These are phyloP conservation scores for Andrena dorsata DNA, from an alignment of 2,888 invertebrate genomes.

Conservation along the genomic window DNA sequence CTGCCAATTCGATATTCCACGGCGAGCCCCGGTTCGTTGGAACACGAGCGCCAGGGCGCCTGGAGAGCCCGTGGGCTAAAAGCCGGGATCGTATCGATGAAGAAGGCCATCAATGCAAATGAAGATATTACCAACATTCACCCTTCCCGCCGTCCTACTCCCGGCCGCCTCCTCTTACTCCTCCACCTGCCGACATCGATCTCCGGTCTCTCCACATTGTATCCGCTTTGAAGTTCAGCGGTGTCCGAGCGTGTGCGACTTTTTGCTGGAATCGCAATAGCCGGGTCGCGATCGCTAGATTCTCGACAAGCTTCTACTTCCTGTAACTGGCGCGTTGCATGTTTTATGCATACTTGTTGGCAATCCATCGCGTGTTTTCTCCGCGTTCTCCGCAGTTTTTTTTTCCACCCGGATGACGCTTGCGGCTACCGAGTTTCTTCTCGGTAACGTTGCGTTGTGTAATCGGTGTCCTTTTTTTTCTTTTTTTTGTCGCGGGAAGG, in stretches of 20 bases:
- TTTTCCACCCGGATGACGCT: background rate
- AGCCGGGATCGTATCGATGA: constrained; percentile 60
- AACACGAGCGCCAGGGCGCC: constrained; percentile 32
- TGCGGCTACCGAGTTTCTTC: background rate
- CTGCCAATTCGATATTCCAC: constrained; percentile 12
- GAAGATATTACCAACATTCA: constrained; percentile 70
- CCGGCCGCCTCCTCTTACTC: constrained; percentile 13
- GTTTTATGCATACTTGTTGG: background rate
- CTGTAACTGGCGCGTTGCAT: background rate
- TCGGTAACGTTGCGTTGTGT: background rate
- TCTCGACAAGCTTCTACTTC: background rate
- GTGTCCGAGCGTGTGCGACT: background rate
- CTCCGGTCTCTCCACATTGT: constrained; percentile 21
- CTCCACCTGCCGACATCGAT: constrained; percentile 57
- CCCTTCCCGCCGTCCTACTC: constrained; percentile 9
- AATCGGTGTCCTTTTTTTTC: background rate
- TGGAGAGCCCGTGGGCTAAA: constrained; percentile 30
- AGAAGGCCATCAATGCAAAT: constrained; percentile 73
- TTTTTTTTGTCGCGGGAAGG: background rate
- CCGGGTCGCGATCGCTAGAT: background rate
- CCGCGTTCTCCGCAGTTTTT: background rate
- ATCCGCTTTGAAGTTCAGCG: constrained; percentile 8
- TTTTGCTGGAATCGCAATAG: background rate
- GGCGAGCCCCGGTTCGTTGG: constrained; percentile 15
- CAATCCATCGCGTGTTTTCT: background rate